These are phyloP conservation scores for Turritopsis rubra DNA, from an alignment of 30 jellyfish, hydroid and myxozoan genomes.

Conservation along the genomic window DNA sequence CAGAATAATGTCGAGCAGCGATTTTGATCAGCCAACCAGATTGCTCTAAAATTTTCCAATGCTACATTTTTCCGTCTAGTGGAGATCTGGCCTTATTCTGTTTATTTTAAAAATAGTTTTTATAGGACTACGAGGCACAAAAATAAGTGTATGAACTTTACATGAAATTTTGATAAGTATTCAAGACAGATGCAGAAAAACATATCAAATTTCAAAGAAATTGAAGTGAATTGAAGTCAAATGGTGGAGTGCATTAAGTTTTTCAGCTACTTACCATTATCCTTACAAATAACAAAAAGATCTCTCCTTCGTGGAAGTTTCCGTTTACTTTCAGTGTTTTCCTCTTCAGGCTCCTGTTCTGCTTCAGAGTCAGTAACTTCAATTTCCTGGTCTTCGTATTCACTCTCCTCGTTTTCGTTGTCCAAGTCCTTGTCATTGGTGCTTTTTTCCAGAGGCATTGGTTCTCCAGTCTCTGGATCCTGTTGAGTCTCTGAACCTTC, in stretches of 20 bases:
- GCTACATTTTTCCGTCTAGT: too few species aligned
- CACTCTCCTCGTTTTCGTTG: conserved; percentile 35
- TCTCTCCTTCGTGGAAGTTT: conserved; percentile 84
- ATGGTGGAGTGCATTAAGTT: too few species aligned
- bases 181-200: too few species aligned
- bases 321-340: conserved; percentile 33
- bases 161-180: too few species aligned
- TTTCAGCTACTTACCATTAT: conserved; percentile 58
- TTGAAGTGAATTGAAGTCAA: neutral
- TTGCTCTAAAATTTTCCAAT: too few species aligned
- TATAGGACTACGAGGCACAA: too few species aligned
- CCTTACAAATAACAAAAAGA: conserved; percentile 71
- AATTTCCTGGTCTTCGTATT: conserved; percentile 37
- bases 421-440: conserved; percentile 12
- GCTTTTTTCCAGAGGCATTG: neutral
- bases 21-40: too few species aligned
- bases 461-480: neutral
- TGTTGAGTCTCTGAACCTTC: neutral
- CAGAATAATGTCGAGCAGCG: too few species aligned
- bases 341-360: conserved; percentile 40
- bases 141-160: too few species aligned
- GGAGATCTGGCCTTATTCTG: too few species aligned
- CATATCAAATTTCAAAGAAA: neutral
- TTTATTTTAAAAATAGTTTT: too few species aligned
- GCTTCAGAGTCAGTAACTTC: conserved; percentile 49